Conservation (phyloP, 2,888 invertebrate genomes). For the Agrochola macilenta region DNA sequence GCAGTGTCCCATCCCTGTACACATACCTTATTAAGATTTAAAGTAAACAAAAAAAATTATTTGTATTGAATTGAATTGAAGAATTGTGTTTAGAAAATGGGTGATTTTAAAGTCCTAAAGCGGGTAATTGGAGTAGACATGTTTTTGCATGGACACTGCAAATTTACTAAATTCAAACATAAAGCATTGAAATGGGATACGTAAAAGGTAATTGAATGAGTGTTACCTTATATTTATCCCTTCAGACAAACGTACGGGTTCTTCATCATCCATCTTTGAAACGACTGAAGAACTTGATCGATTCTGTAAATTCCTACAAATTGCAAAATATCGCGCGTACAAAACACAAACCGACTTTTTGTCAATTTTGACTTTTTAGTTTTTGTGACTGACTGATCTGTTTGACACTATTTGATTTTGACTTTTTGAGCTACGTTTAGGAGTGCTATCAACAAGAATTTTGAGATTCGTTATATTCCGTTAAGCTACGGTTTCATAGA, state of each 20-base stretch:
- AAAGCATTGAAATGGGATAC: neutral
- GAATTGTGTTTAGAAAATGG: too few relatives aligned
- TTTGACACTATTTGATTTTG: neutral
- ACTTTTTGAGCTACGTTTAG: neutral
- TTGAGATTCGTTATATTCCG: neutral
- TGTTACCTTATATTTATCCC: conserved; percentile 82
- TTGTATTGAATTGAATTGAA: too few relatives aligned
- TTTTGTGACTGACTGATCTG: neutral
- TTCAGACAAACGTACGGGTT: conserved; percentile 80
- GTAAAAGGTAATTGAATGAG: neutral
- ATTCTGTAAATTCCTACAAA: neutral
- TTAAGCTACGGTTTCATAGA: too few relatives aligned
- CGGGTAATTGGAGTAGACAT: too few relatives aligned
- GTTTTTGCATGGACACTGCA: too few relatives aligned
- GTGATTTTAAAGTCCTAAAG: too few relatives aligned
- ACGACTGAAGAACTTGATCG: neutral
- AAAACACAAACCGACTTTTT: neutral
- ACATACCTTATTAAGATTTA: too few relatives aligned
- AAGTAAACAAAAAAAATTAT: too few relatives aligned
- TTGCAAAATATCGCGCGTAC: neutral
- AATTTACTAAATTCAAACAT: too few relatives aligned
- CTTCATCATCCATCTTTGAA: conserved; percentile 77
- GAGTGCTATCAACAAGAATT: neutral
- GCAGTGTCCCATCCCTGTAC: too few relatives aligned
- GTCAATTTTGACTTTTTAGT: neutral